phyloP scores from a whole-genome alignment of 2,797 vertebrate genomes.

The Sciurus carolinensis region DNA sequence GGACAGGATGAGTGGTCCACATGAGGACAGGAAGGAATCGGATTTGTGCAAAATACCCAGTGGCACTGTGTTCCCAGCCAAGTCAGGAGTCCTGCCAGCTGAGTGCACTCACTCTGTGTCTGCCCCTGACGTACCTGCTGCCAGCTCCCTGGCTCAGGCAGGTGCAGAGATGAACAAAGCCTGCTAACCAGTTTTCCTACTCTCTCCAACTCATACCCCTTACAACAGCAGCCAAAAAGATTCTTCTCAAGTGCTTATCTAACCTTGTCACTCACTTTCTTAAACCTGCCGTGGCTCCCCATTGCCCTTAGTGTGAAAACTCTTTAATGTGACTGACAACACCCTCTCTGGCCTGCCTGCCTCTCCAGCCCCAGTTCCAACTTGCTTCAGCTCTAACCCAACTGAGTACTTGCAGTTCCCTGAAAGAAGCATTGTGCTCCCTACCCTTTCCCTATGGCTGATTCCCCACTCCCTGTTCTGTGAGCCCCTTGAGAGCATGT shows the following conservation, averaged over 20 bases:
- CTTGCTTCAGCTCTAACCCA: too few species aligned
- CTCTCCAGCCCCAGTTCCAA: not conserved
- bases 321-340: not conserved
- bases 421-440: not conserved
- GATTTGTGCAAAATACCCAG: not conserved
- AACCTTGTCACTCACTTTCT: not conserved
- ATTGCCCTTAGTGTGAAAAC: not conserved
- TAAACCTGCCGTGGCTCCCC: not conserved
- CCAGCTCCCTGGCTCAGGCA: not conserved
- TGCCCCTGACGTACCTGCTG: not conserved
- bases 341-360: not conserved
- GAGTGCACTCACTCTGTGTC: not conserved
- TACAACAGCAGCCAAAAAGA: not conserved
- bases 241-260: not conserved
- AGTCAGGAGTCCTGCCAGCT: not conserved
- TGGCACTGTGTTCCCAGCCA: not conserved
- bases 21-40: not conserved
- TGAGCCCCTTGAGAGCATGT: not conserved
- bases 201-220: not conserved
- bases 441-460: not conserved
- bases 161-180: not conserved
- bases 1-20: not conserved
- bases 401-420: not conserved
- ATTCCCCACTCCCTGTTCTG: not conserved
- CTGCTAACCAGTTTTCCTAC: not conserved